Evolutionary conservation across 2,113 vertebrate genomes (phyloP).

Genomic region (Mesoclemmys tuberculata): DNA sequence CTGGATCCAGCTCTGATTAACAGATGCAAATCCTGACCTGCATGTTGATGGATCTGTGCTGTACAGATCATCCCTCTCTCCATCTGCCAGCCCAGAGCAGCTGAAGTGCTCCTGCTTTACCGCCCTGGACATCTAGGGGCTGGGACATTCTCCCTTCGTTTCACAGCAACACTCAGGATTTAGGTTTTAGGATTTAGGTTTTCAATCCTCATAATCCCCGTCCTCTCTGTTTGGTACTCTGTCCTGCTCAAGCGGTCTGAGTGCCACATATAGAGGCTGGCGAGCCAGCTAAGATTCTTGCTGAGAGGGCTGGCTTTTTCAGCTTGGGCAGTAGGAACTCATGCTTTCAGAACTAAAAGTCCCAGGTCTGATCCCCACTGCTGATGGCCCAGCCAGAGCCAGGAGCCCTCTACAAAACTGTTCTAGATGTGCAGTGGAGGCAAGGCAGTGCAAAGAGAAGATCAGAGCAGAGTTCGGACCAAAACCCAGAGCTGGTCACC

Average conservation of each 20-base stretch:
- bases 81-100: not conserved
- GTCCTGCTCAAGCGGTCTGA: not conserved
- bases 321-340: not conserved
- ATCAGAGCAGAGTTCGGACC: not conserved
- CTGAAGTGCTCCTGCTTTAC: not conserved
- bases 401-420: not conserved
- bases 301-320: not conserved
- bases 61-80: not conserved
- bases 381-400: not conserved
- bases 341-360: not conserved
- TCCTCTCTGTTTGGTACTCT: not conserved
- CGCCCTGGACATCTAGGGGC: not conserved
- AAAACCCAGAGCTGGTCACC: not conserved
- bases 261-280: not conserved
- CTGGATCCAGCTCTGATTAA: constrained; percentile 56
- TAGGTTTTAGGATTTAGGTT: too few species aligned
- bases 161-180: not conserved
- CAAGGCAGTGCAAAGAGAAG: not conserved
- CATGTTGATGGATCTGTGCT: not conserved
- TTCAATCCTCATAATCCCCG: not conserved
- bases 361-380: not conserved
- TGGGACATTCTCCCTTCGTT: rapidly evolving
- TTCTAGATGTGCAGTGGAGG: not conserved
- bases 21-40: constrained; percentile 45
- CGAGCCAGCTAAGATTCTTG: not conserved